phyloP scores from a whole-genome alignment of 2,888 invertebrate genomes.

The Eumacrocentrus americanus region DNA sequence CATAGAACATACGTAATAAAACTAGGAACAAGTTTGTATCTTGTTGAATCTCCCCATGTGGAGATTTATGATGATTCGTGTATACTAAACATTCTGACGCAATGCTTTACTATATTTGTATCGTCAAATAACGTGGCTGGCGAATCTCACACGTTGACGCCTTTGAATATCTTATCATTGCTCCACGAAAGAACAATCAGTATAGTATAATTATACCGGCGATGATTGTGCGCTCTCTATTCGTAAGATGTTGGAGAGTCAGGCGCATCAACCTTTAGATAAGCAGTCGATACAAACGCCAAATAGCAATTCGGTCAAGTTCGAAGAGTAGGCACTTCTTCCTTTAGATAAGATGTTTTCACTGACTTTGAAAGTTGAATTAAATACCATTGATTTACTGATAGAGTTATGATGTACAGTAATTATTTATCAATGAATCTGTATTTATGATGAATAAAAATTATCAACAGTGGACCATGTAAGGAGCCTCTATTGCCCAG shows the following conservation, averaged over 20 bases:
- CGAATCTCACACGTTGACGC: conserved; percentile 18
- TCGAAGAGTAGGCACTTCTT: conserved; percentile 46
- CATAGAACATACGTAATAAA: neutral
- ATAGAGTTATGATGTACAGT: neutral
- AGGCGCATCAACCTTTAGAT: conserved; percentile 44
- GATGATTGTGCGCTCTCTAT: conserved; percentile 42
- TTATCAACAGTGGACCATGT: conserved; percentile 55
- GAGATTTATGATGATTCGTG: neutral
- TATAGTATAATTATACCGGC: conserved; percentile 45
- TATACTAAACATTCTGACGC: neutral
- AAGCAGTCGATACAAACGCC: conserved; percentile 33
- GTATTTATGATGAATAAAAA: no score
- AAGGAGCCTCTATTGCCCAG: conserved; percentile 53
- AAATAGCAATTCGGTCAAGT: conserved; percentile 41
- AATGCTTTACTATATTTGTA: conserved; percentile 13
- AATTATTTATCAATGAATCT: neutral
- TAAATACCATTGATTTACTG: no score
- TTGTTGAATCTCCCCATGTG: neutral
- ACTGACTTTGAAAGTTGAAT: neutral
- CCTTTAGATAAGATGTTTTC: neutral
- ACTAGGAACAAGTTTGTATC: neutral
- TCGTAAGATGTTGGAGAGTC: conserved; percentile 54
- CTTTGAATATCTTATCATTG: conserved; percentile 21
- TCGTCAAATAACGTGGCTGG: conserved; percentile 13
- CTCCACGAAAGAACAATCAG: conserved; percentile 41